Percentiles rank a stretch among this genome's conserved stretches.
Evolutionary conservation across 23 tunicate genomes (phyloP).

Genomic region (Styela clava): DNA sequence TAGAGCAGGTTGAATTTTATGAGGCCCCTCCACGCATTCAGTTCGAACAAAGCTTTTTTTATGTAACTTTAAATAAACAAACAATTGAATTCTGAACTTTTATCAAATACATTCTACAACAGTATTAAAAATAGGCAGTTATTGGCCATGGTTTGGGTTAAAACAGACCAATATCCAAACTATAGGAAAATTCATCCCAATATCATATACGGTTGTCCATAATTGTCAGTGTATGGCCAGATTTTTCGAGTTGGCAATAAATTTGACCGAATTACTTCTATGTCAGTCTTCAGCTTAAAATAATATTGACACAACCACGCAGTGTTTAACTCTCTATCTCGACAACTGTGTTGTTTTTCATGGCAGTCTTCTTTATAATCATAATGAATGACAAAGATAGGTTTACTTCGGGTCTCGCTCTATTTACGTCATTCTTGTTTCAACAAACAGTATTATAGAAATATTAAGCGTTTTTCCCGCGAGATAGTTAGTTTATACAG

Average conservation of each 20-base stretch:
- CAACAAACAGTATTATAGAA: not conserved
- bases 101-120: no score
- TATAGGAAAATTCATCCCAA: no score
- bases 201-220: no score
- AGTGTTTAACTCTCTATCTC: not conserved
- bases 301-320: not conserved
- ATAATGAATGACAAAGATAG: not conserved
- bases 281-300: not conserved
- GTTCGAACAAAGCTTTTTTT: no score
- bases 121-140: no score
- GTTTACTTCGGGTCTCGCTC: not conserved
- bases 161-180: no score
- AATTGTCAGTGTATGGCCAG: no score
- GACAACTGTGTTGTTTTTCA: not conserved
- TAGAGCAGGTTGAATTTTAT: no score
- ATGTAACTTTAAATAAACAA: no score
- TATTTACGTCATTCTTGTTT: not conserved
- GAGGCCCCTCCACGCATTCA: no score
- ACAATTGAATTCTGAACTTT: no score
- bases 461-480: not conserved
- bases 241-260: not conserved
- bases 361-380: not conserved
- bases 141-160: no score
- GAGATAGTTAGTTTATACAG: not conserved
- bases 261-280: not conserved